Evolutionary conservation across 2,113 vertebrate genomes (phyloP).

Genomic region (Micromys minutus): DNA sequence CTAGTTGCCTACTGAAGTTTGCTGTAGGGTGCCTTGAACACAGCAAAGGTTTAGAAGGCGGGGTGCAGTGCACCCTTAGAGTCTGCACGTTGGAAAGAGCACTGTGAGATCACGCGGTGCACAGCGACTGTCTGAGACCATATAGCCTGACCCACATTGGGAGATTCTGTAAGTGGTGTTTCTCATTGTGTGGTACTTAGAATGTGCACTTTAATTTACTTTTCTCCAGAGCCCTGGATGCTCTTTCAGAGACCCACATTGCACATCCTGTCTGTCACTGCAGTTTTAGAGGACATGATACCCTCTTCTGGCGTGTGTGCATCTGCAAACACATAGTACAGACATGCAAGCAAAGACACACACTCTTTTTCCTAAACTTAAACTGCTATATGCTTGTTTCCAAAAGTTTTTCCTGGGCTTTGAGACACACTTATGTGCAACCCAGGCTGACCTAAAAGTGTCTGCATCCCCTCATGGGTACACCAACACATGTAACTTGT

Average conservation of each 20-base stretch:
- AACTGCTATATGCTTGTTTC: background rate
- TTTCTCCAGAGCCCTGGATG: background rate
- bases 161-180: background rate
- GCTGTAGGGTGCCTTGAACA: slow-evolving; percentile 23
- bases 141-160: background rate
- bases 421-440: background rate
- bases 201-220: background rate
- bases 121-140: background rate
- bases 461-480: background rate
- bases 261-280: background rate
- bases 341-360: background rate
- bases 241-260: background rate
- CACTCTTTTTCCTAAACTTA: slow-evolving; percentile 8
- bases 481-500: background rate
- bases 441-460: background rate
- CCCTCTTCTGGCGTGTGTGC: background rate
- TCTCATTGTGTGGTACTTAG: background rate
- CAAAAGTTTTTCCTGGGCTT: background rate
- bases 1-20: background rate
- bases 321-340: background rate
- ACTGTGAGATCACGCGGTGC: background rate
- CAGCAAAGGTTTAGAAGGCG: background rate
- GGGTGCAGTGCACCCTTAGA: too few species aligned
- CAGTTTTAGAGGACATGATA: background rate
- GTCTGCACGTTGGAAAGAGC: background rate